phyloP scores from a whole-genome alignment of 1,140 invertebrate species.

The Neuroterus valhalla region DNA sequence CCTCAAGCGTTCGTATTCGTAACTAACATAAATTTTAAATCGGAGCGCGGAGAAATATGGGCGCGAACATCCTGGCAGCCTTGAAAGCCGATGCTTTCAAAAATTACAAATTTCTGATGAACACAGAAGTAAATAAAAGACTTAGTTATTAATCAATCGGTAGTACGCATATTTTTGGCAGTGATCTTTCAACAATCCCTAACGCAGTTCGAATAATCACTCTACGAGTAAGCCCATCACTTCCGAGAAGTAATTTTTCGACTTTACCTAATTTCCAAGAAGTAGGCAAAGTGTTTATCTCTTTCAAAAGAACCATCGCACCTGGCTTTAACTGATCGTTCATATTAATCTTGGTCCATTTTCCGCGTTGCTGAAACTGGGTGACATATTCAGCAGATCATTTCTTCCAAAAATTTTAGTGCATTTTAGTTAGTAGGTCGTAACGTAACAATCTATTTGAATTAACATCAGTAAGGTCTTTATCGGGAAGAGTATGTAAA shows the following conservation, averaged over 20 bases:
- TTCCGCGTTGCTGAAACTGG: neutral
- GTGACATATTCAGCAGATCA: slow-evolving; percentile 19
- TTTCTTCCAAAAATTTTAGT: too few species aligned
- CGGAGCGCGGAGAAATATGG: too few species aligned
- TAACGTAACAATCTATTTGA: too few species aligned
- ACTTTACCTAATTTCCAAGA: neutral
- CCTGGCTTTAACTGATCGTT: neutral
- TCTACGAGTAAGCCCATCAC: too few species aligned
- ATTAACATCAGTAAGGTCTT: too few species aligned
- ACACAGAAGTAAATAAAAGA: neutral
- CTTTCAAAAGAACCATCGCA: neutral
- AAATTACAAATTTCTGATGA: neutral
- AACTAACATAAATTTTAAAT: too few species aligned
- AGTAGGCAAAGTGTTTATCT: neutral
- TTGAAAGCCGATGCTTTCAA: slow-evolving; percentile 5
- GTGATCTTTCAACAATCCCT: too few species aligned
- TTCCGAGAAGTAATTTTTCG: neutral
- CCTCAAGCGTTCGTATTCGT: too few species aligned
- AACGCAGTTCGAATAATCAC: too few species aligned
- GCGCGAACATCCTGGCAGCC: neutral
- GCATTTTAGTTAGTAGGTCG: too few species aligned
- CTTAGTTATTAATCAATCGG: neutral
- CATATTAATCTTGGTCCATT: neutral
- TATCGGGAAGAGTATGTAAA: too few species aligned
- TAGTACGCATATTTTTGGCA: slow-evolving; percentile 7